These are phyloP conservation scores for Pseudopodoces humilis DNA, from an alignment of 2,113 vertebrate genomes.

Conservation along the genomic window DNA sequence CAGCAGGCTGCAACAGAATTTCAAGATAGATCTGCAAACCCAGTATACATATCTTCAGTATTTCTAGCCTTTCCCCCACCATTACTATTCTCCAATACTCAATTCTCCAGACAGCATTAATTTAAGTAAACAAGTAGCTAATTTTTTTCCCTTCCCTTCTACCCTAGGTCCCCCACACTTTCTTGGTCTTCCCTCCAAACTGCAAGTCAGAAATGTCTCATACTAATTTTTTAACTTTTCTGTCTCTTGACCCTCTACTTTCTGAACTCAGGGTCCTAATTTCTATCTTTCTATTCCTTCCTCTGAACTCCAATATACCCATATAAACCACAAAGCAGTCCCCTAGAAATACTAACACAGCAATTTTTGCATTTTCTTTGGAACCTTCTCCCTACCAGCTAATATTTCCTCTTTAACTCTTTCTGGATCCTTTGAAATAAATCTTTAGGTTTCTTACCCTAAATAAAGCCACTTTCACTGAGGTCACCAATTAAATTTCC, in stretches of 20 bases:
- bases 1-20: not conserved
- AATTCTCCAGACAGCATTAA: not conserved
- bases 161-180: not conserved
- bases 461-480: not conserved
- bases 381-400: not conserved
- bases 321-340: rapidly evolving
- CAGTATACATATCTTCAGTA: not conserved
- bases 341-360: not conserved
- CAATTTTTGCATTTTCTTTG: not conserved
- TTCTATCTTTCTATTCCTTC: not conserved
- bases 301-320: not conserved
- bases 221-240: not conserved
- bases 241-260: not conserved
- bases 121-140: not conserved
- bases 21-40: not conserved
- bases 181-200: not conserved
- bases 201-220: not conserved
- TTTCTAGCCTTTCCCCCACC: not conserved
- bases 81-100: not conserved
- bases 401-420: not conserved
- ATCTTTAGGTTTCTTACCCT: not conserved
- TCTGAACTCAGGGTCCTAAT: not conserved
- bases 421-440: not conserved
- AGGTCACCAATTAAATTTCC: not conserved
- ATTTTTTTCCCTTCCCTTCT: not conserved